Evolutionary conservation across 2,888 invertebrate species (phyloP), one percentile per base, ranked within the genome.

Genomic region (Harpalus rubripes): DNA sequence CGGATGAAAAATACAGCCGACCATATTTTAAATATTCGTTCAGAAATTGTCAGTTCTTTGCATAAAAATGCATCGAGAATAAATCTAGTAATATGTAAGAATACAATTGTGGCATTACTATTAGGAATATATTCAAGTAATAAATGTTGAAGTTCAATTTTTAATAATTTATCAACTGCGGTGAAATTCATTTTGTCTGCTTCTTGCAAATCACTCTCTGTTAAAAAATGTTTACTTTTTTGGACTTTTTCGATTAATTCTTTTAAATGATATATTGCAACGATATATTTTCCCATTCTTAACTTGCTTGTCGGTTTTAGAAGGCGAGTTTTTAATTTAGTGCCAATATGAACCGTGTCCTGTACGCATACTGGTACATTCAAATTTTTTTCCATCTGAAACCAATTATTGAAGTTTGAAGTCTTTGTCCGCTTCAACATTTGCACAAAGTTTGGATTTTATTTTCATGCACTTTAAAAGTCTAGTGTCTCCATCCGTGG

Each of bases 401-500:
- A 61, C 61, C 16, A 81, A 41, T 32, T 39, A 61, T n/a, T n/a
- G n/a, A n/a, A n/a, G n/a, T n/a, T 82, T 58, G n/a, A 58, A 15
- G 7, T 58, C 58, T 6, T 58, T 58, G 16, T 58, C n/a, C 44
- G 22, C 1, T 22, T 22, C 1, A 22, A 22, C 22, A 22, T 22
- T 22, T 22, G 39, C 76, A 32, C 6, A 76, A 61, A n/a, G 59
- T 44, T 26, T 59, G 26, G 63, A 16, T 39, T 26, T 52, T n/a
- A 85, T 65, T 65, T 63, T 86, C 86, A 87, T 87, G n/a, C 86
- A 84, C 79, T 87, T 87, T 39, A 87, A 63, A 84, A 81, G 85
- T 41, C 86, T 82, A 18, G 86, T 81, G 58, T 87, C 87, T 7
- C 87, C 87, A 85, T 87, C 87, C 22, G 86, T 78, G 61, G 87